Base-by-base conservation (phyloP, 23 tunicate genomes). In the Aplidium turbinatum region DNA sequence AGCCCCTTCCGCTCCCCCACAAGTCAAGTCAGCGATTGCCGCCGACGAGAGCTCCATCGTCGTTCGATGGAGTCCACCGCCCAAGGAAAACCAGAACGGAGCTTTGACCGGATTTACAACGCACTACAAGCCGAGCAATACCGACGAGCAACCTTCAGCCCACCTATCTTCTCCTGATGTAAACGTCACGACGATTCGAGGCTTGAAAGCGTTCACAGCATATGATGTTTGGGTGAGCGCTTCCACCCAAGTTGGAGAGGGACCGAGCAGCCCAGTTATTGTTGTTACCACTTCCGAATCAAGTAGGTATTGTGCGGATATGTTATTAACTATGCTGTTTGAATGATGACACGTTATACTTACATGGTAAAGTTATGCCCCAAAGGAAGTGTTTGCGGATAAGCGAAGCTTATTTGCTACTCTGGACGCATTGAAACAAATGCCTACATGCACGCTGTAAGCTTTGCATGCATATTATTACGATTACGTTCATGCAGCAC, bases 1-100 rank as follows among this genome's bases (percentile, higher is more conserved):
- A 88, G 96, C 33, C 20, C 96, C 96, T 1, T 70, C 89, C 32
- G 89, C 89, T 33, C 84, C 96, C 13, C 96, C 96, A 40, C 81
- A 63, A 72, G 46, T 82, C 38, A 80, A 82, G 33, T 23, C 1
- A 20, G 85, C 72, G 19, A 28, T 39, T 7, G n/a, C 88, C 28
- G 48, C 63, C 54, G 76, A 78, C 31, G 79, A 75, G 13, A 25
- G 58, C 22, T 38, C 77, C 34, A 61, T 89, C 40, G 45, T 39
- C 2, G 85, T 89, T 34, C 5, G 66, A 9, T 89, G 96, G 96
- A 3, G 33, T 18, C 60, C 72, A 5, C 89, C 89, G 18, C 68
- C 81, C 7, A 40, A 33, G 22, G 89, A 71, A 38, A 55, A 38
- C 33, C 89, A 51, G 3, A 89, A 89, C 56, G 96, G 96, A 9